A percentile compares a stretch with the other conserved stretches of the same genome.
Evolutionary conservation across 2,113 vertebrate species (phyloP).

Genomic region (Heloderma charlesbogerti): DNA sequence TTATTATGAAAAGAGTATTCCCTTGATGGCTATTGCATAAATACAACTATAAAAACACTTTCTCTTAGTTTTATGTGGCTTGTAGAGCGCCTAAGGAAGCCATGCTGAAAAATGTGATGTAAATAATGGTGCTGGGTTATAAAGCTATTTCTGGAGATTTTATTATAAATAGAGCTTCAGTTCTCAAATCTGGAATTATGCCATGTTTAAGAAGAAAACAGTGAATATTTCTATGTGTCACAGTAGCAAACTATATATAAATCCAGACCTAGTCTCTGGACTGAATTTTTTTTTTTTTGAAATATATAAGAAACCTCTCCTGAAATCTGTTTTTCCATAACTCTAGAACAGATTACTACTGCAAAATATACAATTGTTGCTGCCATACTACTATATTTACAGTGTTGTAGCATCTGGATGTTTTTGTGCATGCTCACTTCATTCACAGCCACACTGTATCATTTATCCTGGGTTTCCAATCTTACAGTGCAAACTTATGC

Average conservation of each 20-base stretch:
- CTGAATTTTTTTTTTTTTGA: not conserved
- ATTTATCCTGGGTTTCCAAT: not conserved
- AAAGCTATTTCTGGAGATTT: slow-evolving; percentile 24
- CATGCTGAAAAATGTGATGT: not conserved
- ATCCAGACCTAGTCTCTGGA: not conserved
- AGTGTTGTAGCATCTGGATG: not conserved
- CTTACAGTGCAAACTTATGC: no score
- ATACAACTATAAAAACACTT: slow-evolving; percentile 35
- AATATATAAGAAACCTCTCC: not conserved
- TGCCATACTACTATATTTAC: not conserved
- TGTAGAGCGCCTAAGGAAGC: slow-evolving; percentile 35
- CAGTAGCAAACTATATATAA: slow-evolving; percentile 7
- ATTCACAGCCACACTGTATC: not conserved
- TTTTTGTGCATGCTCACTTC: not conserved
- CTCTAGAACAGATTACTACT: not conserved
- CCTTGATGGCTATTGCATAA: slow-evolving; percentile 44
- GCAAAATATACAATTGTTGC: not conserved
- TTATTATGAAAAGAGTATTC: slow-evolving; percentile 24
- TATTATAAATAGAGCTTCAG: not conserved
- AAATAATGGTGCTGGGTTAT: not conserved
- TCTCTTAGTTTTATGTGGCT: slow-evolving; percentile 20
- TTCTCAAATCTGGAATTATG: not conserved
- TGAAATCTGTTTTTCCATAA: not conserved
- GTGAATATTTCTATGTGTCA: not conserved
- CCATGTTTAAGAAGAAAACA: not conserved